Conservation (phyloP, 2,888 invertebrate species). For the Cremastinae sp. region DNA sequence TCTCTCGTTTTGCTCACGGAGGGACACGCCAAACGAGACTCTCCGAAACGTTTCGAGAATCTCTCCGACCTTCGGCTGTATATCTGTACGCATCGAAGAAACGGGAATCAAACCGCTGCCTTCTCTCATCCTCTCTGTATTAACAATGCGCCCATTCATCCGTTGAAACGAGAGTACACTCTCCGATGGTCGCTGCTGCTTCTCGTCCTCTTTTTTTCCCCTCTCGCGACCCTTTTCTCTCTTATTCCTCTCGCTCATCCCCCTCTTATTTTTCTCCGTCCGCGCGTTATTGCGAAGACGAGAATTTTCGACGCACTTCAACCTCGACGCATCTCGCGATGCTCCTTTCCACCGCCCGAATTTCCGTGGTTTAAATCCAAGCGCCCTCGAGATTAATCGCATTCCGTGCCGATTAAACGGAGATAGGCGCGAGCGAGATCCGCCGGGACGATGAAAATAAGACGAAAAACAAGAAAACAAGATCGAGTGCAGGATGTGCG, state of each 20-base stretch:
- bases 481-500: too few species aligned
- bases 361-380: neutral
- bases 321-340: neutral
- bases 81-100: conserved; percentile 19
- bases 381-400: neutral
- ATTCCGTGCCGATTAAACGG: too few species aligned
- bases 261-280: conserved; percentile 15
- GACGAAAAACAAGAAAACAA: too few species aligned
- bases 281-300: neutral
- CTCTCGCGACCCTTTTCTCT: conserved; percentile 16
- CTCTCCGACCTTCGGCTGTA: conserved; percentile 3
- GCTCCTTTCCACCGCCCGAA: neutral
- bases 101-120: conserved; percentile 15
- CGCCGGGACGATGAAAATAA: too few species aligned
- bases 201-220: conserved; percentile 39
- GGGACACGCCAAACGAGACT: conserved; percentile 52
- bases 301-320: too few species aligned
- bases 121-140: conserved; percentile 25
- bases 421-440: too few species aligned
- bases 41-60: conserved; percentile 51
- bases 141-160: conserved; percentile 72
- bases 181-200: conserved; percentile 55
- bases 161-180: conserved; percentile 66
- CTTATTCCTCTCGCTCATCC: conserved; percentile 10
- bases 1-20: conserved; percentile 20